phyloP scores from a whole-genome alignment of 2,113 vertebrate genomes.

The Nyctibius bracteatus region DNA sequence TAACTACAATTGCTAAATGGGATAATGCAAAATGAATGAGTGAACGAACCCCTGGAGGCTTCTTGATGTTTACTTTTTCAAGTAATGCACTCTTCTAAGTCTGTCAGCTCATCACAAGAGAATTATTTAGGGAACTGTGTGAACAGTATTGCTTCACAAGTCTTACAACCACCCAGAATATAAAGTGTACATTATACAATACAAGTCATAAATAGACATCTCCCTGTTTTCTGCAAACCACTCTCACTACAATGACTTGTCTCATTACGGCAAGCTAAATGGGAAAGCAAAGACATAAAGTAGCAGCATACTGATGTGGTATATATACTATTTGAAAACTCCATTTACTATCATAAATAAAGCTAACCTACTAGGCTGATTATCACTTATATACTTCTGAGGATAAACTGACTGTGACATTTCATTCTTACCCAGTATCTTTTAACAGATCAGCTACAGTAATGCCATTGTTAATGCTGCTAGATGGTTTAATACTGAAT shows the following conservation, averaged over 20 bases:
- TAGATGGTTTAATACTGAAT: background rate
- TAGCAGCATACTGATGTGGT: background rate
- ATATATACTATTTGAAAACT: background rate
- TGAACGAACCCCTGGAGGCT: slow-evolving; percentile 16
- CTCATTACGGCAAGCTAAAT: background rate
- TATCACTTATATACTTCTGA: background rate
- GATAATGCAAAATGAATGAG: slow-evolving; percentile 28
- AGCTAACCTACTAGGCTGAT: background rate
- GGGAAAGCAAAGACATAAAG: background rate
- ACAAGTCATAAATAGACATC: background rate
- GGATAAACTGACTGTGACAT: background rate
- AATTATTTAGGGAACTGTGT: slow-evolving; percentile 33
- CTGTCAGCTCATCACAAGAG: slow-evolving; percentile 43
- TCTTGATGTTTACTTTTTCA: slow-evolving; percentile 38
- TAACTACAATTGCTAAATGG: slow-evolving; percentile 29
- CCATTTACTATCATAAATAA: background rate
- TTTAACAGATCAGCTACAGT: background rate
- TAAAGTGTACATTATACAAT: background rate
- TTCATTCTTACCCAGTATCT: background rate
- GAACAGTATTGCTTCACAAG: slow-evolving; percentile 8
- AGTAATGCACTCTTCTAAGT: slow-evolving; percentile 19
- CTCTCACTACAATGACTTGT: background rate
- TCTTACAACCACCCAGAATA: background rate
- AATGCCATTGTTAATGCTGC: background rate
- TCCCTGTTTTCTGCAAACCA: background rate